These are phyloP conservation scores for Spinus olivaceus DNA, from an alignment of 2,797 vertebrate genomes.

Conservation along the genomic window DNA sequence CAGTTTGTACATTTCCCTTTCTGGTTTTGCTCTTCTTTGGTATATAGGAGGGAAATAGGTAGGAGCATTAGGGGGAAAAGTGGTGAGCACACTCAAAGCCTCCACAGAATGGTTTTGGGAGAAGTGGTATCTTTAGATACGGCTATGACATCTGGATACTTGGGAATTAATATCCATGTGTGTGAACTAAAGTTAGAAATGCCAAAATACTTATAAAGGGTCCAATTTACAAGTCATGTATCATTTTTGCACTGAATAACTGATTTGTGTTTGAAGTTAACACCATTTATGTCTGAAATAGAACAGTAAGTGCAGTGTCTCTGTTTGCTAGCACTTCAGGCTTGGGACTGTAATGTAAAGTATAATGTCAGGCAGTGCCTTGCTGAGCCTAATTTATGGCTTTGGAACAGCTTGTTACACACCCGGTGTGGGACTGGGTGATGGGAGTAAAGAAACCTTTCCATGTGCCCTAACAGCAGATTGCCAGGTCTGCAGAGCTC, in stretches of 20 bases:
- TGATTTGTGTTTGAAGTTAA: constrained; percentile 30
- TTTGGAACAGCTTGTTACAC: constrained; percentile 24
- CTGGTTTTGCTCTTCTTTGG: neutral
- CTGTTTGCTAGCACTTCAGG: neutral
- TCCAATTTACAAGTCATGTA: neutral
- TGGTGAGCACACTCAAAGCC: neutral
- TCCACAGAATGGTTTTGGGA: neutral
- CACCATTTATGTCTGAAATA: constrained; percentile 2
- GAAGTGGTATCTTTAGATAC: neutral
- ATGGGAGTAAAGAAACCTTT: neutral
- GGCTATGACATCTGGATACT: neutral
- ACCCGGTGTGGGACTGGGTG: neutral
- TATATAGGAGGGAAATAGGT: neutral
- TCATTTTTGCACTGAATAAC: constrained; percentile 33
- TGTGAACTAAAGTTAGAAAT: constrained; percentile 1
- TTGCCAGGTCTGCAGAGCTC: constrained; percentile 11
- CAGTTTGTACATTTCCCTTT: neutral
- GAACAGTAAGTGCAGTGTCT: neutral
- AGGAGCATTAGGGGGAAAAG: neutral
- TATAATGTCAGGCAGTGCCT: neutral
- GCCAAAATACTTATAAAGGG: neutral
- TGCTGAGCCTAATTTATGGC: neutral
- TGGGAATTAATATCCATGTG: neutral
- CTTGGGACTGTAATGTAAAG: constrained; percentile 5
- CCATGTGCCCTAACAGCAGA: neutral